Base-by-base conservation (phyloP, 2,113 vertebrate species). In the Boulengeromyrus knoepffleri region DNA sequence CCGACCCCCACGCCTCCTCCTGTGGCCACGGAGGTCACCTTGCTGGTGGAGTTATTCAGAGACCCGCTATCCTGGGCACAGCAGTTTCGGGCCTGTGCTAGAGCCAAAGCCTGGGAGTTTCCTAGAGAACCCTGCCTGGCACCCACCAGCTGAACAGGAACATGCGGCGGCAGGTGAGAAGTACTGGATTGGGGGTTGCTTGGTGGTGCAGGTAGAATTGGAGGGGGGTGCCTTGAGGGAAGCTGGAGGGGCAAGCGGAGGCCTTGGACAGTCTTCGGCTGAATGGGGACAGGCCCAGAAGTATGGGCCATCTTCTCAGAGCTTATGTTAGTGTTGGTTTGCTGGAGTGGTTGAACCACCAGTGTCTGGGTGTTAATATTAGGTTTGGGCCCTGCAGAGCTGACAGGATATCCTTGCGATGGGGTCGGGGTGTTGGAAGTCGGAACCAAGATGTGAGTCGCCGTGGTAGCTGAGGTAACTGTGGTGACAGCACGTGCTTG, bases 131-230 rank as follows among this genome's bases (percentile, higher is more conserved):
- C 97, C 94, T 98, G 98, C 89, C 98, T 96, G 88, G 97, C 97
- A 45, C 98, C 98, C 47, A 99, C 97, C 1, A 99, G 96, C 93
- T 99, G 98, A 88, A 99, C 98, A 0, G 98, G 98, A 90, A 99
- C 97, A 77, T 99, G 98, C 4, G 98, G 97, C 47, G 94, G 90
- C 92, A 93, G 94, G 91, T 94, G 92, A 0, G 96, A 95, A 3
- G 95, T 96, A 0, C 95, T 53, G 21, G 87, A 77, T 89, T 95
- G 95, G 90, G 62, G 95, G 95, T 91, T 96, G 93, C 90, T 96
- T 93, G 94, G 97, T 87, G 90, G 98, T 83, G 91, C 97, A 21
- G 96, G 96, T 13, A 96, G 95, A 50, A 97, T 95, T 45, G 96
- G 95, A 9, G 95, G 95, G 50, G 95, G 96, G 85, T 96, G 95